Base-by-base conservation (phyloP, 2,888 invertebrate species). In the Pandemis cinnamomeana region DNA sequence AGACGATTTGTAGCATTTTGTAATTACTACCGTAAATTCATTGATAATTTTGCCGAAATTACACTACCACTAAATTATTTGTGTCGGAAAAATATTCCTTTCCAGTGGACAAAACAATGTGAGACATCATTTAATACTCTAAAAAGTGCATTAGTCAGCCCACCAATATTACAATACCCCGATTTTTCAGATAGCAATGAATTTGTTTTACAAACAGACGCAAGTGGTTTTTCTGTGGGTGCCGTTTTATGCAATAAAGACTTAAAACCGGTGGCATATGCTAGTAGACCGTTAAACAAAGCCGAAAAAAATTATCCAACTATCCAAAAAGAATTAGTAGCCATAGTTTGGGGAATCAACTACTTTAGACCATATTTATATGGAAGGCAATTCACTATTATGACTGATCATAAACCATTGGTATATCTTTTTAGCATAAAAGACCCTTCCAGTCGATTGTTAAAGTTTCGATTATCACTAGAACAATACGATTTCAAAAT, bases 151-250 rank as follows among this genome's bases (percentile, higher is more conserved):
- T 42, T 71, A 8, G 63, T 64, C 11, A 27, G 15, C n/a, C 66
- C 71, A 36, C 71, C 71, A 27, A 55, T 71, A n/a, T 13, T 71
- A 15, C 66, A 71, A 60, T 71, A 60, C 58, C 71, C 71, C 13
- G 41, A 60, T 58, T 71, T 71, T 55, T 42, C 42, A 7, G 27
- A 60, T 5, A 46, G 11, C 4, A 66, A 71, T n/a, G 27, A 64
- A 53, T 71, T 66, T 44, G 15, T 71, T n/a, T 48, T 66, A n/a
- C 46, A 66, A 48, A 71, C 66, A 15, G 63, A 63, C 5, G 62
- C 71, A 0, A n/a, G 41, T 10, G 63, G 71, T 20, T 20, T 11
- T 7, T 55, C 71, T 4, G 20, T 71, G 10, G 66, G 66, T 6
- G 13, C 71, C 10, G 60, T 71, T 2, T 20, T 71, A 15, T 67